A percentile compares a stretch with the other conserved stretches of the same genome.
phyloP scores from a whole-genome alignment of 2,113 vertebrate species.

The Cettia cetti region DNA sequence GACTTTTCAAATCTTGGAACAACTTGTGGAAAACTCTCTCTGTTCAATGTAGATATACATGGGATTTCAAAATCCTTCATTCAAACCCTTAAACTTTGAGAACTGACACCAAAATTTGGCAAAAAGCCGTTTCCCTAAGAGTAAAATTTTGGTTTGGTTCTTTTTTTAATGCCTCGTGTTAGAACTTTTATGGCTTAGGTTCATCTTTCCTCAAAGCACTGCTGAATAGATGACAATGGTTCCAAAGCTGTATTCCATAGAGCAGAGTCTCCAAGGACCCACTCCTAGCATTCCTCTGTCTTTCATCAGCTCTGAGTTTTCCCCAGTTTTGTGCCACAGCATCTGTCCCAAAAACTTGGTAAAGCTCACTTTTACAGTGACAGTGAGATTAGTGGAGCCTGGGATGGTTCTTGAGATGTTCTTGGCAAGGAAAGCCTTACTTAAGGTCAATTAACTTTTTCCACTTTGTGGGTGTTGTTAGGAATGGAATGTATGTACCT shows the following conservation, averaged over 20 bases:
- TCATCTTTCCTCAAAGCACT: not conserved
- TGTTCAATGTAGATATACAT: not conserved
- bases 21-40: not conserved
- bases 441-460: not conserved
- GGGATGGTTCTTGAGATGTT: not conserved
- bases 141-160: not conserved
- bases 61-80: not conserved
- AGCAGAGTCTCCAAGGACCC: not conserved
- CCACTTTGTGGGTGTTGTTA: not conserved
- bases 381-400: not conserved
- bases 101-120: not conserved
- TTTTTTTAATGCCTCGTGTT: not conserved
- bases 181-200: not conserved
- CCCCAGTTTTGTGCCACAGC: not conserved
- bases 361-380: not conserved
- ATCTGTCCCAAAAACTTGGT: not conserved
- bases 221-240: not conserved
- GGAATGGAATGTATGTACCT: not conserved
- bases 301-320: not conserved
- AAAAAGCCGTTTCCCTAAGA: not conserved
- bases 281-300: not conserved
- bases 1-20: not conserved
- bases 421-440: not conserved
- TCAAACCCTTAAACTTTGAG: not conserved
- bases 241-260: not conserved